These are phyloP conservation scores for Agapornis roseicollis DNA, from an alignment of 2,113 vertebrate genomes.

Conservation along the genomic window DNA sequence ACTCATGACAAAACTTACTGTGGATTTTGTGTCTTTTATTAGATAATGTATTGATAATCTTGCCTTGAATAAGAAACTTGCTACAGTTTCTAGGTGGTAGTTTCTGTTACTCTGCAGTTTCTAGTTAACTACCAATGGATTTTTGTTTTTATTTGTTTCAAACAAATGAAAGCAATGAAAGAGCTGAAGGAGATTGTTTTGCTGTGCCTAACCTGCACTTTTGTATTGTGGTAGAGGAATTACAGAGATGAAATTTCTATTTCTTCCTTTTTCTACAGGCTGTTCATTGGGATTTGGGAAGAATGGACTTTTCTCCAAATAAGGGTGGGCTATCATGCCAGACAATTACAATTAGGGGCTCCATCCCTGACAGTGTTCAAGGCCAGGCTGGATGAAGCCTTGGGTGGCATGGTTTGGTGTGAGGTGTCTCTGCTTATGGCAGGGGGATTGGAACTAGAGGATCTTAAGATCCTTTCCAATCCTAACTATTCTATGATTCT, in stretches of 20 bases:
- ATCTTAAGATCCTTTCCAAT: too few relatives aligned
- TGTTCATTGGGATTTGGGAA: neutral
- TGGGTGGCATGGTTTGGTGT: too few relatives aligned
- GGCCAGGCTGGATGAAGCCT: too few relatives aligned
- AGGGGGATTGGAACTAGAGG: too few relatives aligned
- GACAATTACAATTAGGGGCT: accelerated
- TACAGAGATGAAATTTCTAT: neutral
- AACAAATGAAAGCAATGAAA: neutral
- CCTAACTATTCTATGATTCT: too few relatives aligned
- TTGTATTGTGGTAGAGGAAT: neutral
- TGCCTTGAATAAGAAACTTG: neutral
- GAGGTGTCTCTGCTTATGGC: too few relatives aligned
- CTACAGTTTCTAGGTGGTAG: neutral
- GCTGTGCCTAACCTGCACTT: neutral
- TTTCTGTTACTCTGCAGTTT: neutral
- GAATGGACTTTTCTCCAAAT: neutral
- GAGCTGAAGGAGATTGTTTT: neutral
- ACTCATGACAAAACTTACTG: neutral
- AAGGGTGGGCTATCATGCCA: neutral
- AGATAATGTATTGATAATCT: neutral
- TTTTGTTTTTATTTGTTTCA: neutral
- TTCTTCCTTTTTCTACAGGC: neutral
- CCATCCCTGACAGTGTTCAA: too few relatives aligned
- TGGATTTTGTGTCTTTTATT: neutral
- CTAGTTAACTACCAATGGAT: neutral